These are phyloP conservation scores for Anorthoa munda DNA, from an alignment of 2,888 invertebrate species.

Conservation along the genomic window DNA sequence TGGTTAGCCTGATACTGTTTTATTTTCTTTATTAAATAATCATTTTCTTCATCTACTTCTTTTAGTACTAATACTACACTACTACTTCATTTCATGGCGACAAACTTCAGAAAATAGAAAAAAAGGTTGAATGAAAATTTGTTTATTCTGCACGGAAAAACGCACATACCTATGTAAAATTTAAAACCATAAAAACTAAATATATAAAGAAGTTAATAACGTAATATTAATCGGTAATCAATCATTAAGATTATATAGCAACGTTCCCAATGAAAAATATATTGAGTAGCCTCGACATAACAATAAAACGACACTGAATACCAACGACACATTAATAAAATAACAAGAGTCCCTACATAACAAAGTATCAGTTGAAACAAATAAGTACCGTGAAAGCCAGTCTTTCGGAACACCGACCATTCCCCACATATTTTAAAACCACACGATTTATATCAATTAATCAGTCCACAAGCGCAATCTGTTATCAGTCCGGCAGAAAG, in stretches of 20 bases:
- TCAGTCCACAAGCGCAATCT: constrained; percentile 63
- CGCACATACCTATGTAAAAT: no score
- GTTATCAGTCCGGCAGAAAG: constrained; percentile 68
- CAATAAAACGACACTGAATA: constrained; percentile 12
- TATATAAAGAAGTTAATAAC: background rate
- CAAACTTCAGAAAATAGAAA: background rate
- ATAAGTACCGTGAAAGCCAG: constrained; percentile 22
- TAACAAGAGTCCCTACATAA: constrained; percentile 9
- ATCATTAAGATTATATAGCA: background rate
- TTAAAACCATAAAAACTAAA: no score
- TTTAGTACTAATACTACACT: no score
- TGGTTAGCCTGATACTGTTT: no score
- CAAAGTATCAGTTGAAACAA: constrained; percentile 39
- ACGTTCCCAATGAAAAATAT: background rate
- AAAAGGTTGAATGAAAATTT: no score
- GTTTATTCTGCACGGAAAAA: no score
- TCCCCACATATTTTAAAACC: constrained; percentile 58
- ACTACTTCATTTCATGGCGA: background rate
- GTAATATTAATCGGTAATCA: background rate
- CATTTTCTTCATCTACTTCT: no score
- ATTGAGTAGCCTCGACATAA: background rate
- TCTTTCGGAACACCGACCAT: constrained; percentile 34
- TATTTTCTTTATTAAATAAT: no score
- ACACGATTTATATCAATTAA: constrained; percentile 67
- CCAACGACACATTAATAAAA: constrained; percentile 23